These are phyloP conservation scores for Enteromius anoplus DNA, from an alignment of 2,797 vertebrate species.

Conservation along the genomic window DNA sequence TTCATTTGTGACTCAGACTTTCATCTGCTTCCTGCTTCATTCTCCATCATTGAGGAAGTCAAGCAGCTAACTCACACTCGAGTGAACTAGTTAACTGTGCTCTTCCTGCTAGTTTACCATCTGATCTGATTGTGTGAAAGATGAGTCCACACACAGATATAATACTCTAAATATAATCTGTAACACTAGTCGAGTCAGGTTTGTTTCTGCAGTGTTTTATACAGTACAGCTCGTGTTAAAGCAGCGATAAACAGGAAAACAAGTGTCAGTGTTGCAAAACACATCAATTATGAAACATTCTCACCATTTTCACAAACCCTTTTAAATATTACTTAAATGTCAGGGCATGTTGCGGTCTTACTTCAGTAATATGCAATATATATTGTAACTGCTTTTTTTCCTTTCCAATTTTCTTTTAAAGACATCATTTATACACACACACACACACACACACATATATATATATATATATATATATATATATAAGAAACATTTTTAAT, in stretches of 20 bases:
- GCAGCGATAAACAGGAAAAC: not conserved
- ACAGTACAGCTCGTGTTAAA: not conserved
- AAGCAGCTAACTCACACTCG: not conserved
- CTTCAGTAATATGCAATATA: not conserved
- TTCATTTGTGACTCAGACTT: not conserved
- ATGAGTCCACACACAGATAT: not conserved
- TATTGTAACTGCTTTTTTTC: too few relatives aligned
- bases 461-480: too few relatives aligned
- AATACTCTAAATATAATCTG: not conserved
- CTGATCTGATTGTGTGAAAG: too few relatives aligned
- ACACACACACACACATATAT: too few relatives aligned
- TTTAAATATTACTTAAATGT: not conserved
- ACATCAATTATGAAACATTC: not conserved
- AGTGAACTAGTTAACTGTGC: not conserved
- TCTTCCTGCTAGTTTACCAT: not conserved
- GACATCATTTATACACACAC: too few relatives aligned
- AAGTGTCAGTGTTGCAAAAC: not conserved
- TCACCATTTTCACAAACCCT: not conserved
- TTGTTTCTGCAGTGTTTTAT: not conserved
- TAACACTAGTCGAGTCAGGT: not conserved
- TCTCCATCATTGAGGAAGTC: constrained; percentile 9
- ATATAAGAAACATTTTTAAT: too few relatives aligned
- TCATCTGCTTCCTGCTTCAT: not conserved
- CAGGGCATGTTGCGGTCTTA: not conserved
- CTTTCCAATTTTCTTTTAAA: too few relatives aligned